Evolutionary conservation across 2,888 invertebrate genomes (phyloP).

Genomic region (Ferrisia virgata): DNA sequence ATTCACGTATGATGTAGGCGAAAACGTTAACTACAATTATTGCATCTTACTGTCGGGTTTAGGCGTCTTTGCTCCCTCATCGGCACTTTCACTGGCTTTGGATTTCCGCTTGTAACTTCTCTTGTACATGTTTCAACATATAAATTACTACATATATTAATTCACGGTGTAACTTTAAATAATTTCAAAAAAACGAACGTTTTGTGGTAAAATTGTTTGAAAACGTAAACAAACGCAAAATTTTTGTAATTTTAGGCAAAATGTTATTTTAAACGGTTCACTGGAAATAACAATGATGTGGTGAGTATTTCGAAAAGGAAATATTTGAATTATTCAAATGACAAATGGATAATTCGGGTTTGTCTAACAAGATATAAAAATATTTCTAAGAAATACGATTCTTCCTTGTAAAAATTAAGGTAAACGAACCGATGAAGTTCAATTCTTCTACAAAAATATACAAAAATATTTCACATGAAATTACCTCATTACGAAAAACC

Average conservation of each 20-base stretch:
- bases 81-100: constrained; percentile 1
- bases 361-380: too few relatives aligned
- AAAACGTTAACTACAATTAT: not conserved
- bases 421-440: too few relatives aligned
- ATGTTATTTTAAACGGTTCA: not conserved
- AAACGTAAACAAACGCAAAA: constrained; percentile 21
- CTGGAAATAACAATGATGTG: not conserved
- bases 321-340: too few relatives aligned
- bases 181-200: constrained; percentile 13
- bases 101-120: constrained; percentile 21
- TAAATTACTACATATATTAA: not conserved
- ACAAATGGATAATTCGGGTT: too few relatives aligned
- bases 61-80: not conserved
- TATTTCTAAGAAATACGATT: too few relatives aligned
- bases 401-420: too few relatives aligned
- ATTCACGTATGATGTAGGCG: not conserved
- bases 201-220: not conserved
- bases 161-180: not conserved
- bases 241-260: not conserved
- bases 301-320: not conserved
- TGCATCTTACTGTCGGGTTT: not conserved
- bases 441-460: too few relatives aligned
- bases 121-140: not conserved
- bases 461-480: too few relatives aligned
- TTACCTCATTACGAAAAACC: not conserved